Evolutionary conservation across 2,797 vertebrate genomes (phyloP).

Genomic region (Octomys mimax): DNA sequence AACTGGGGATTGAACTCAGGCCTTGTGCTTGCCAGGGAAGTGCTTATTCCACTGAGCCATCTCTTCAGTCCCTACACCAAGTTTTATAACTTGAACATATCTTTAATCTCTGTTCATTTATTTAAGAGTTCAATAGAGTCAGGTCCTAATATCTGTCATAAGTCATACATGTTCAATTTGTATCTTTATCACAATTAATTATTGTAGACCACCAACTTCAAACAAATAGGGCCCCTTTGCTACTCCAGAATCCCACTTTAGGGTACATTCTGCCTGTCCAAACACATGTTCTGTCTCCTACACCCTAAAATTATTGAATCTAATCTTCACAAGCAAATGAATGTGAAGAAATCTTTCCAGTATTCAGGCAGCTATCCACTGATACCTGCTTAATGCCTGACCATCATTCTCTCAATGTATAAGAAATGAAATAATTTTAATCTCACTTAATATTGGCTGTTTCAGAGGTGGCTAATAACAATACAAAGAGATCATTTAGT

Average conservation of each 20-base stretch:
- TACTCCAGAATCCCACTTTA: neutral
- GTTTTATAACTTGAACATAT: neutral
- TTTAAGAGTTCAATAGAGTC: neutral
- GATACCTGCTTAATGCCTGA: neutral
- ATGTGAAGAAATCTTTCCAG: neutral
- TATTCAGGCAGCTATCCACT: neutral
- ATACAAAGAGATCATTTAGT: neutral
- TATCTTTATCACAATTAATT: neutral
- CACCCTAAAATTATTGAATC: neutral
- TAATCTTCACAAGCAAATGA: neutral
- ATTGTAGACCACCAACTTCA: neutral
- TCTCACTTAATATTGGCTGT: neutral
- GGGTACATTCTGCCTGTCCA: neutral
- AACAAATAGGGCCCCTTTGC: neutral
- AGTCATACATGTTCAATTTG: slow-evolving; percentile 6
- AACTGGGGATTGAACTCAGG: too few species aligned
- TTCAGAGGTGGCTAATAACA: neutral
- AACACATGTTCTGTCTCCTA: neutral
- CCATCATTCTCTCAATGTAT: neutral
- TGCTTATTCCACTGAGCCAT: too few species aligned
- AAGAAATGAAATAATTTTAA: neutral
- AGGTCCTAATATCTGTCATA: slow-evolving; percentile 9
- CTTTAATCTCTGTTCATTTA: slow-evolving; percentile 18
- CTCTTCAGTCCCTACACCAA: too few species aligned
- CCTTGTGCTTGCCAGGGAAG: too few species aligned